Conservation (phyloP, 2,797 vertebrate genomes). For the Labroides dimidiatus region DNA sequence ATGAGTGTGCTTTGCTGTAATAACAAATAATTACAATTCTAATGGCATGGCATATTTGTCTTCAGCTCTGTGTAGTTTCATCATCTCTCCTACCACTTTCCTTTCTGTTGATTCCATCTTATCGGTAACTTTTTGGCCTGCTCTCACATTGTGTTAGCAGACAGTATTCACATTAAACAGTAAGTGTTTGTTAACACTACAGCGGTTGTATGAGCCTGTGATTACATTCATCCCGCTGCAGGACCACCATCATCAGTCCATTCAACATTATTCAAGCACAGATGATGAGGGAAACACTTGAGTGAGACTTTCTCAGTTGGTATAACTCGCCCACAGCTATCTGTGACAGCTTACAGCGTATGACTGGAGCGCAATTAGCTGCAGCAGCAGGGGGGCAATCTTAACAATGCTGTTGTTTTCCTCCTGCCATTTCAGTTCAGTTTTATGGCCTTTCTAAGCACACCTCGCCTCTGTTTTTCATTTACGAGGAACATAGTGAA, state of each 20-base stretch:
- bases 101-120: constrained; percentile 27
- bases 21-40: constrained; percentile 78
- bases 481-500: constrained; percentile 46
- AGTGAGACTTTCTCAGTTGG: constrained; percentile 42
- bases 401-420: constrained; percentile 82
- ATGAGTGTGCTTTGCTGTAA: constrained; percentile 77
- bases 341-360: constrained; percentile 62
- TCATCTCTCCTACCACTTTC: constrained; percentile 45
- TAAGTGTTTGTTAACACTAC: constrained; percentile 33
- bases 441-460: constrained; percentile 74
- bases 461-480: constrained; percentile 60
- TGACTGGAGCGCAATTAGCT: constrained; percentile 77
- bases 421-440: constrained; percentile 65
- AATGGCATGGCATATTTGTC: constrained; percentile 71
- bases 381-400: constrained; percentile 65
- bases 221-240: constrained; percentile 45
- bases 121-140: constrained; percentile 57
- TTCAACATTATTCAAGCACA: constrained; percentile 44
- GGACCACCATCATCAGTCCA: constrained; percentile 32
- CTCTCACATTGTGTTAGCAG: constrained; percentile 27
- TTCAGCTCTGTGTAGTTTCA: constrained; percentile 50
- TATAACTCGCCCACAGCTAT: constrained; percentile 41
- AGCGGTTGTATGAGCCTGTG: constrained; percentile 30
- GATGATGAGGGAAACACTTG: constrained; percentile 42
- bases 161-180: constrained; percentile 38